Base-by-base conservation (phyloP, 2,113 vertebrate genomes). In the Peucedramus taeniatus region DNA sequence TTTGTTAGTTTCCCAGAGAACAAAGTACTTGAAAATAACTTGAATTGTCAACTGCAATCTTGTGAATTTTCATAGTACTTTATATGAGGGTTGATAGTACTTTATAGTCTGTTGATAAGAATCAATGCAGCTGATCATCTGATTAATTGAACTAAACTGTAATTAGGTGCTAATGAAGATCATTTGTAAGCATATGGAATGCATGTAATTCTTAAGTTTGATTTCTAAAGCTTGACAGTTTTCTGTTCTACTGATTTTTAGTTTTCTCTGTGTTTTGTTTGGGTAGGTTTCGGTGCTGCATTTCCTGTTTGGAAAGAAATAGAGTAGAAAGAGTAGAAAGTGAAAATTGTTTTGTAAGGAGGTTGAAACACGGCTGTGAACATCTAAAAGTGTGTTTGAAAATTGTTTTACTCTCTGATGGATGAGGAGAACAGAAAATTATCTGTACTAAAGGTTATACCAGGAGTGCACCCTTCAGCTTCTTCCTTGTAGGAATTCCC, bases 131-230 rank as follows among this genome's bases (percentile, higher is more conserved):
- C 21, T 84, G 65, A 96, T 97, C 74, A 76, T 72, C 50, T 86
- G 94, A 97, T 96, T 96, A 97, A 93, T 86, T 88, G 86, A 91
- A 96, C 71, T 84, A 94, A 96, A 93, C 53, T 93, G 88, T 90
- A 95, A 97, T 96, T 96, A 94, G 61, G 40, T 95, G 81, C 72
- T 93, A 94, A 96, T 97, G 91, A 95, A 95, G 78, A 96, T 87
- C 2, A 91, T 95, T 96, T 97, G 65, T 95, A 90, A 94, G 95
- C 82, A 88, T 88, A 79, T 9, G 3, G 60, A 83, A 77, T 77
- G 61, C 74, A 76, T 75, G 39, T 75, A 90, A 87, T 96, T 96
- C 72, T 76, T 66, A 91, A 82, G 39, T 95, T 91, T 86, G 68
- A 69, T 79, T 89, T 95, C 35, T 77, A 65, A 90, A 75, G 13